phyloP scores from a whole-genome alignment of 2,888 invertebrate genomes.

The Ypsolopha sequella region DNA sequence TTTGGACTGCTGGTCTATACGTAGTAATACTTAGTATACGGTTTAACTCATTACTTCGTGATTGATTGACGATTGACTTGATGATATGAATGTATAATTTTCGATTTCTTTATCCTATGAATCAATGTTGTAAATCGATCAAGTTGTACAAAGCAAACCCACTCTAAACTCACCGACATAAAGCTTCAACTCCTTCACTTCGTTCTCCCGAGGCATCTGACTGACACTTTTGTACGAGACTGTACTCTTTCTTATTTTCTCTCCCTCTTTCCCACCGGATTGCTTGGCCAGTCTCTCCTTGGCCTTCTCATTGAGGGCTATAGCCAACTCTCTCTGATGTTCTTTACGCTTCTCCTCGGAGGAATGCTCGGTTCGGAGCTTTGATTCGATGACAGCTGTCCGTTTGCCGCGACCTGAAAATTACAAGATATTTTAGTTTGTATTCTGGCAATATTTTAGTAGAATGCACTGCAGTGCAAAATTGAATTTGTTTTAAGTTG shows the following conservation, averaged over 20 bases:
- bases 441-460: background rate
- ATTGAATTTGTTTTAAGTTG: too few species aligned
- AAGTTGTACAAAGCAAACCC: background rate
- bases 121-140: too few species aligned
- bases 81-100: too few species aligned
- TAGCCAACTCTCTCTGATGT: conserved; percentile 95
- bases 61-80: too few species aligned
- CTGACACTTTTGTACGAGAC: conserved; percentile 93
- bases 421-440: conserved; percentile 9
- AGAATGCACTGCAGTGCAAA: too few species aligned
- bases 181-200: conserved; percentile 93
- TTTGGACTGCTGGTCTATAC: too few species aligned
- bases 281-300: conserved; percentile 92
- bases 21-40: too few species aligned
- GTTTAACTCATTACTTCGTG: too few species aligned
- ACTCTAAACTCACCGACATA: conserved; percentile 82
- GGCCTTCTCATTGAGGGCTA: conserved; percentile 92
- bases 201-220: conserved; percentile 94
- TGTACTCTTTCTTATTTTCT: conserved; percentile 93
- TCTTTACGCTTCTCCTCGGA: conserved; percentile 97
- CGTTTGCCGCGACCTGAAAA: conserved; percentile 78
- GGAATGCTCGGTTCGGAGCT: conserved; percentile 93
- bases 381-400: conserved; percentile 93
- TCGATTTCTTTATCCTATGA: too few species aligned
- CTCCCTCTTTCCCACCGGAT: conserved; percentile 85